Base-by-base conservation (phyloP, 2,113 vertebrate species). In the Aleadryas rufinucha region DNA sequence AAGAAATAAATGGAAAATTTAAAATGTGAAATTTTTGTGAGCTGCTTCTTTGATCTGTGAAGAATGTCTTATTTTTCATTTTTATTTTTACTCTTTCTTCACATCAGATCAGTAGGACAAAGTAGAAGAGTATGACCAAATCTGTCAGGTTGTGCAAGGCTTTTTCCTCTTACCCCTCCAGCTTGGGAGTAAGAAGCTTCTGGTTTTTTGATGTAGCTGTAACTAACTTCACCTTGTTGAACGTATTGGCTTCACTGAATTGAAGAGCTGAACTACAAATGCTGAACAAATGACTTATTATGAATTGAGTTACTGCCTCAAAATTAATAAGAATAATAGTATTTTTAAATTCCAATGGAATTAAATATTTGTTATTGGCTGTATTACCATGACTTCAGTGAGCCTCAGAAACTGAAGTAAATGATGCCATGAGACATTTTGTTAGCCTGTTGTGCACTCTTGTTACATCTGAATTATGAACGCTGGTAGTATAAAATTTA, bases 301-400 rank as follows among this genome's bases (percentile, higher is more conserved):
- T 12, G 5, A 39, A 54, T 64, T 70, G 30, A 74, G 7, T 45
- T 81, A 54, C 42, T 86, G 17, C 11, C 35, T 86, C 33, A 70
- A 93, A 92, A 80, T 26, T 74, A 50, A 1, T 80, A 54, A 61
- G 10, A 68, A 45, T 15, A 47, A 6, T 45, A 30, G 5, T 49
- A 50, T 64, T 14, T 72, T 84, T 56, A 74, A 71, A 71, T 95
- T 82, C 53, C 49, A 44, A 5, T 60, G 42, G 21, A 81, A 53
- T 84, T 28, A 70, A 71, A 16, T 90, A 16, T n/a, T 18, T 86
- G 90, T 47, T 8, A 0, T 63, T 92, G 68, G 7, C 60, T 63
- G 7, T 42, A 31, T 74, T 86, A 21, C 23, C 0, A 1, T 0
- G 0, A 39, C 56, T 59, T 74, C n/a, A 50, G 13, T 61, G 39